Percentiles rank a stretch among this genome's conserved stretches.
Conservation (phyloP, 1,140 invertebrate genomes). For the Pseudomyrmex cubaensis region DNA sequence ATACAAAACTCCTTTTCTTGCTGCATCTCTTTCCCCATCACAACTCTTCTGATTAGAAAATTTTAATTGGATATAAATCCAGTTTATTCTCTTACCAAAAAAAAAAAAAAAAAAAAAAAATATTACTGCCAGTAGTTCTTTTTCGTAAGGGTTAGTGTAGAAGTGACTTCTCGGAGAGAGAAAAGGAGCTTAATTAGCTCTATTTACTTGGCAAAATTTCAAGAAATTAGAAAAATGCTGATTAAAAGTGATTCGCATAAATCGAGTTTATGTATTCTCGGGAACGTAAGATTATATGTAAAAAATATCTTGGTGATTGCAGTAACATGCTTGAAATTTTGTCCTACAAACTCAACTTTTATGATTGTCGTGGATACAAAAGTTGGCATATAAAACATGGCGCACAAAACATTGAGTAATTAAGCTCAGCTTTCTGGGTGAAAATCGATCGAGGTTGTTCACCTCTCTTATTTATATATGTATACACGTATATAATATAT, state of each 20-base stretch:
- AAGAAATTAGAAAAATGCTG: background rate
- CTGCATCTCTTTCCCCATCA: background rate
- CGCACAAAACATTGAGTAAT: constrained; percentile 12
- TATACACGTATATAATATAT: constrained; percentile 25
- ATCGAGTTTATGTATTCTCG: background rate
- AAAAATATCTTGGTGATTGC: background rate
- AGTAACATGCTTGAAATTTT: background rate
- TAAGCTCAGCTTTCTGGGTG: constrained; percentile 15
- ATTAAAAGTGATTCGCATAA: background rate
- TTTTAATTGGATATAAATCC: constrained; percentile 20
- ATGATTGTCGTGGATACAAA: background rate
- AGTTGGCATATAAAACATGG: background rate
- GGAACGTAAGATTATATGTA: background rate
- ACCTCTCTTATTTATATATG: constrained; percentile 43
- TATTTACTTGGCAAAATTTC: background rate
- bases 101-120: too few species aligned
- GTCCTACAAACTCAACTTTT: background rate
- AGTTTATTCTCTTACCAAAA: background rate
- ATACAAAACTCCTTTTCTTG: background rate
- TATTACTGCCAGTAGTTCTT: too few species aligned
- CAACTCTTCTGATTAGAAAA: background rate
- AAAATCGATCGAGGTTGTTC: constrained; percentile 57
- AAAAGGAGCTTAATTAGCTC: background rate
- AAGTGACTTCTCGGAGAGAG: background rate
- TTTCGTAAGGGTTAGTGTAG: too few species aligned